phyloP scores from a whole-genome alignment of 2,888 invertebrate species.

The Blastobasis adustella region DNA sequence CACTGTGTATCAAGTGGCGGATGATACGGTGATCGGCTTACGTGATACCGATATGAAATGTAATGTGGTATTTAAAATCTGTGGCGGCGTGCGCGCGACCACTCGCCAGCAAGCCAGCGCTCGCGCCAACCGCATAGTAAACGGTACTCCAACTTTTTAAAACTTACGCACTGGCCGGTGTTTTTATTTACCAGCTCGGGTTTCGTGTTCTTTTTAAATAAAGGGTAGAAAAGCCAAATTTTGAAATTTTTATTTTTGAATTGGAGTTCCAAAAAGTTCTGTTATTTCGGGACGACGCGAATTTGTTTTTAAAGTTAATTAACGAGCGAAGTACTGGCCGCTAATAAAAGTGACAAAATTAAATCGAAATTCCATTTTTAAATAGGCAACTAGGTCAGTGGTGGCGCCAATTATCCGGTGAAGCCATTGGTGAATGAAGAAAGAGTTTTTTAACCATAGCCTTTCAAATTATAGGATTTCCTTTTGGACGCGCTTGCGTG shows the following conservation, averaged over 20 bases:
- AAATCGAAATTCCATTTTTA: no score
- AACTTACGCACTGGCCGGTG: neutral
- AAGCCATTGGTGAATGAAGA: conserved; percentile 40
- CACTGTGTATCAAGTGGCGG: neutral
- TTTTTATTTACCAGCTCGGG: no score
- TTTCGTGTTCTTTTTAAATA: no score
- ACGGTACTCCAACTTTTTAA: conserved; percentile 25
- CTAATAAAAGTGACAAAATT: no score
- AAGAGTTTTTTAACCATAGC: conserved; percentile 49
- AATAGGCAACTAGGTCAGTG: neutral
- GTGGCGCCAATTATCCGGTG: conserved; percentile 40
- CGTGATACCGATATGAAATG: conserved; percentile 58
- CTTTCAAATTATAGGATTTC: conserved; percentile 68
- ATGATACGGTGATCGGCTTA: conserved; percentile 32
- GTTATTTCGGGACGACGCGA: no score
- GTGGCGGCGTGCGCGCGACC: conserved; percentile 55
- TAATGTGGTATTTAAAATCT: conserved; percentile 69
- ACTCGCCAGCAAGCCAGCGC: conserved; percentile 58
- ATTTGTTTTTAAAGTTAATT: no score
- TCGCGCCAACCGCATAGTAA: conserved; percentile 32
- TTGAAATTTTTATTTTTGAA: no score
- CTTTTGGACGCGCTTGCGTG: conserved; percentile 46
- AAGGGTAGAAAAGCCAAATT: no score
- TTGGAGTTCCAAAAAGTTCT: no score
- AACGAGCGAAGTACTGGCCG: no score